A percentile compares a stretch with the other conserved stretches of the same genome.
phyloP scores from a whole-genome alignment of 2,797 vertebrate genomes.

The Calcarius lapponicus region DNA sequence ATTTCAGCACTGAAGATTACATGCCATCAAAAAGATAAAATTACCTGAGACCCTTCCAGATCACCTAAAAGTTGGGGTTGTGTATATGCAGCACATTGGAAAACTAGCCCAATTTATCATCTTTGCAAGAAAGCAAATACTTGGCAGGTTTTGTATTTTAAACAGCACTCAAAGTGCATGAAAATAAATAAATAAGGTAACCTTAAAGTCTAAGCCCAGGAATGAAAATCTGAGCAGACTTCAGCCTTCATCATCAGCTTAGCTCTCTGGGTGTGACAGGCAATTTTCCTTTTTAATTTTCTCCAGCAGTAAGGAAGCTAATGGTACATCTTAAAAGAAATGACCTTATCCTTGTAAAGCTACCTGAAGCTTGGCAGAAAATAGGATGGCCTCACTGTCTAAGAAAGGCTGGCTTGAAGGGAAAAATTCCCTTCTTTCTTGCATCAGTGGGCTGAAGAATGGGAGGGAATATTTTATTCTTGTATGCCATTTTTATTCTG shows the following conservation, averaged over 20 bases:
- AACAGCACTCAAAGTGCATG: constrained; percentile 6
- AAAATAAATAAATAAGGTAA: constrained; percentile 62
- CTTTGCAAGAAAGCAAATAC: constrained; percentile 34
- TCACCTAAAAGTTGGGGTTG: constrained; percentile 40
- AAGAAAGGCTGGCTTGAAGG: neutral
- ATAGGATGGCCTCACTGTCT: constrained; percentile 27
- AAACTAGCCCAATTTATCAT: constrained; percentile 51
- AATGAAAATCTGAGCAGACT: constrained; percentile 43
- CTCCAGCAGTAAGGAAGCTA: constrained; percentile 57
- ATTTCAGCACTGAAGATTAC: constrained; percentile 62
- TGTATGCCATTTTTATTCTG: neutral
- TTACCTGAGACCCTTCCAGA: constrained; percentile 41
- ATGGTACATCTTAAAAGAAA: constrained; percentile 64
- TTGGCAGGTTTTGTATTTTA: constrained; percentile 55
- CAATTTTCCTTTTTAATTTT: constrained; percentile 72
- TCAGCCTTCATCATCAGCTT: constrained; percentile 61
- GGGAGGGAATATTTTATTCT: constrained; percentile 1
- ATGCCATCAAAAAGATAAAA: constrained; percentile 59
- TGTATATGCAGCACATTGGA: constrained; percentile 38
- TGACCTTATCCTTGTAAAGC: constrained; percentile 61
- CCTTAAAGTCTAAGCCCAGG: constrained; percentile 40
- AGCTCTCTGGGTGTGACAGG: constrained; percentile 65
- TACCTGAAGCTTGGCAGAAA: constrained; percentile 59
- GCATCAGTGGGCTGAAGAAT: constrained; percentile 1
- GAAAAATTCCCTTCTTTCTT: constrained; percentile 31